A percentile compares a stretch with the other conserved stretches of the same genome.
Evolutionary conservation across 2,888 invertebrate species (phyloP).

Genomic region (Galerucella calmariensis): DNA sequence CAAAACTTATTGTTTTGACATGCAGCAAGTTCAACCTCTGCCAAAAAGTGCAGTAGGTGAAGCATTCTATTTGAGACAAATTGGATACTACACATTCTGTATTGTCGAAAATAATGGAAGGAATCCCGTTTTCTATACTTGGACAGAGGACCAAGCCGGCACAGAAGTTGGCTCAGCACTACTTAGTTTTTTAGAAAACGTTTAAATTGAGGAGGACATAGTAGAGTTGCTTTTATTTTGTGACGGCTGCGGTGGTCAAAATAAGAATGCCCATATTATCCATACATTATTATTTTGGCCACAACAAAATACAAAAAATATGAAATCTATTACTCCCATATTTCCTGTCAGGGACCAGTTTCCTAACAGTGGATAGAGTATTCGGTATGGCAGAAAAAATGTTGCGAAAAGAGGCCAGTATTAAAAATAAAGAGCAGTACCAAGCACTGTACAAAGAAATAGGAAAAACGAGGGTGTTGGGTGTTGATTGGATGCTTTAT

Average conservation of each 20-base stretch:
- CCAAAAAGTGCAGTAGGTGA: conserved; percentile 26
- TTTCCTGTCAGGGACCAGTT: conserved; percentile 31
- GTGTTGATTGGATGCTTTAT: conserved; percentile 19
- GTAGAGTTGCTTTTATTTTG: background rate
- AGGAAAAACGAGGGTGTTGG: conserved; percentile 2
- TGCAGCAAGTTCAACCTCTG: conserved; percentile 8
- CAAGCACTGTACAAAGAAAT: conserved; percentile 21
- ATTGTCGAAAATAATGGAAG: too few relatives aligned
- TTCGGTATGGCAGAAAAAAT: conserved; percentile 31
- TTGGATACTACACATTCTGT: too few relatives aligned
- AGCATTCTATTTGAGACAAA: too few relatives aligned
- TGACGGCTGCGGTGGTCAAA: too few relatives aligned
- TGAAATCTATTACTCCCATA: conserved; percentile 7
- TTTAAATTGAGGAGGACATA: conserved; percentile 14
- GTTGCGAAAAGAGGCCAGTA: conserved; percentile 17
- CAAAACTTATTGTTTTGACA: conserved; percentile 23
- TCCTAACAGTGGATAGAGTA: conserved; percentile 27
- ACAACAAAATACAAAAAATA: conserved; percentile 1
- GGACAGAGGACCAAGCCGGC: too few relatives aligned
- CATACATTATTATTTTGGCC: conserved; percentile 7
- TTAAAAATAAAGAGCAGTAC: conserved; percentile 27
- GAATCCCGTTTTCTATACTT: too few relatives aligned
- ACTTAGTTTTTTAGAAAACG: conserved; percentile 6
- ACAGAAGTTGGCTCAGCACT: conserved; percentile 23
- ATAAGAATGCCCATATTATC: background rate